Evolutionary conservation across 2,888 invertebrate species (phyloP).

Genomic region (Thereva unica): DNA sequence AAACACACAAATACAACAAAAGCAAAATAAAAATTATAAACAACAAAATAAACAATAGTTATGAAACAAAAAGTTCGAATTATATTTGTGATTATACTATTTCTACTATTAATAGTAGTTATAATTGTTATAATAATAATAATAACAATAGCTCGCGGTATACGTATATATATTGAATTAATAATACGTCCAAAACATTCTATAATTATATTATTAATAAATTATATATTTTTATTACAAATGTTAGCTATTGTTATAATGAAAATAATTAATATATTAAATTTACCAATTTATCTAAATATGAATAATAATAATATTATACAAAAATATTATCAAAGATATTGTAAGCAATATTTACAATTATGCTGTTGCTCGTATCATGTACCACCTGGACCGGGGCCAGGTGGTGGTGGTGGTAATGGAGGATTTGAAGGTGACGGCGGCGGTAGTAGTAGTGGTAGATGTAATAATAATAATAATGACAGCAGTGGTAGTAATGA

Average conservation of each 20-base stretch:
- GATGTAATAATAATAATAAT: conserved; percentile 20
- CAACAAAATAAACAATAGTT: background rate
- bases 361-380: conserved; percentile 39
- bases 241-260: conserved; percentile 12
- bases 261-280: conserved; percentile 5
- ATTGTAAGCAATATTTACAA: conserved; percentile 33
- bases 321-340: conserved; percentile 31
- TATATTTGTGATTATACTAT: conserved; percentile 29
- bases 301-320: conserved; percentile 11
- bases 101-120: conserved; percentile 25
- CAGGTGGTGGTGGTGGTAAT: conserved; percentile 22
- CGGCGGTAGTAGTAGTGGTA: background rate
- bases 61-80: conserved; percentile 34
- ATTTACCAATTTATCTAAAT: background rate
- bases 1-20: background rate
- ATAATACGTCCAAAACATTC: background rate
- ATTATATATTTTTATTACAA: conserved; percentile 1
- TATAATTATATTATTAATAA: background rate
- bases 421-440: background rate
- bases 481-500: background rate
- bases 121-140: conserved; percentile 29
- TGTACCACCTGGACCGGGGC: conserved; percentile 41
- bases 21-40: no score
- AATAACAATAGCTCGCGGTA: conserved; percentile 3
- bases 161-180: conserved; percentile 3